These are phyloP conservation scores for Haliaeetus leucogaster DNA, from an alignment of 2,113 vertebrate species.

Conservation along the genomic window DNA sequence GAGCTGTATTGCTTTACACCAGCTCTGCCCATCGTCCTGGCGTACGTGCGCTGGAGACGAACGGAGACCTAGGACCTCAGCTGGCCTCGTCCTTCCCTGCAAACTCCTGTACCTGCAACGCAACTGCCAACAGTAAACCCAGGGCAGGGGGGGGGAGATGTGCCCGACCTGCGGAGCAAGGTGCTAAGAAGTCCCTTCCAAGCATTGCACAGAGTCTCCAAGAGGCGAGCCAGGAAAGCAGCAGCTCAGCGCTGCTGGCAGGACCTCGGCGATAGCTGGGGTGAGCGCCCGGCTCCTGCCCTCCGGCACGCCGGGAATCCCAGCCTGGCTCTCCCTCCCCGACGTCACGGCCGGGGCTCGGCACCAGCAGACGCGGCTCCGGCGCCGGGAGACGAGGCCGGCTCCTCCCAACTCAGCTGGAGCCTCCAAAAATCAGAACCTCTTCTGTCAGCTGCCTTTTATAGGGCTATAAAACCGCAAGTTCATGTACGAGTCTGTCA, in stretches of 20 bases:
- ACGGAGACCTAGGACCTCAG: neutral
- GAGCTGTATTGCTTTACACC: neutral
- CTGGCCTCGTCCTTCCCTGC: neutral
- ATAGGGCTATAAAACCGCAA: slow-evolving; percentile 71
- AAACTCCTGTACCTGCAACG: neutral
- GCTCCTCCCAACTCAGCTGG: slow-evolving; percentile 46
- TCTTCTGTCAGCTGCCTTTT: slow-evolving; percentile 73
- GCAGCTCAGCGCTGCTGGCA: slow-evolving; percentile 33
- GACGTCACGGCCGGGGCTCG: slow-evolving; percentile 28
- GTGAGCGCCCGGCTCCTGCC: slow-evolving; percentile 29
- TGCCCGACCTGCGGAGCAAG: neutral
- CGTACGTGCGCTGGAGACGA: neutral
- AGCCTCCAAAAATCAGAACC: slow-evolving; percentile 63
- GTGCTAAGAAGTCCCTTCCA: neutral
- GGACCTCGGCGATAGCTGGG: neutral
- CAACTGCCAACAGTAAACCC: neutral
- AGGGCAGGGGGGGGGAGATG: neutral
- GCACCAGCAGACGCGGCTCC: neutral
- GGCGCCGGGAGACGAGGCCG: neutral
- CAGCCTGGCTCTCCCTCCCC: slow-evolving; percentile 8
- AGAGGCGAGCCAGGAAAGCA: slow-evolving; percentile 49
- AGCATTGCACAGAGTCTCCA: slow-evolving; percentile 6
- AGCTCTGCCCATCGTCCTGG: neutral
- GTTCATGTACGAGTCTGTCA: neutral
- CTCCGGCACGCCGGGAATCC: slow-evolving; percentile 42